These are phyloP conservation scores for Xestoiulus laeticollis DNA, from an alignment of 2,888 invertebrate genomes.

Conservation along the genomic window DNA sequence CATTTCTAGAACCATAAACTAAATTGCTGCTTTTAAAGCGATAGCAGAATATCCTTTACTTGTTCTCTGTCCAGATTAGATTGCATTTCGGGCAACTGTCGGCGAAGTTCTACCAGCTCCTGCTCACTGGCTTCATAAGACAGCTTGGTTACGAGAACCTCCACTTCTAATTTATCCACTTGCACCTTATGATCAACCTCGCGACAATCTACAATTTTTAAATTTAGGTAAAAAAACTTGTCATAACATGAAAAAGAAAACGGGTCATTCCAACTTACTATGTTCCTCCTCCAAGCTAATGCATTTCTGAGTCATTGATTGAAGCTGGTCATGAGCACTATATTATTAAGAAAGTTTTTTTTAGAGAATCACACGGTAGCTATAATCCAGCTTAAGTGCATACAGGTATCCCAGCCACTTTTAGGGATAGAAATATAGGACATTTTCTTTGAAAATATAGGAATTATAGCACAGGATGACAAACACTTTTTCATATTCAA, in stretches of 20 bases:
- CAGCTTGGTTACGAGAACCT: constrained; percentile 40
- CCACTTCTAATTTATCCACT: constrained; percentile 43
- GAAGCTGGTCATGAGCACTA: constrained; percentile 30
- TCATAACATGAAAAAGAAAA: too few species aligned
- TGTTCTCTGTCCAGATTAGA: neutral
- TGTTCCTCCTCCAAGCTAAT: constrained; percentile 39
- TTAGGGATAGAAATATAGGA: too few species aligned
- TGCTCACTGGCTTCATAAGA: constrained; percentile 30
- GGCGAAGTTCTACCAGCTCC: neutral
- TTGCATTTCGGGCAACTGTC: constrained; percentile 10
- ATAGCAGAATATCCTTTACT: neutral
- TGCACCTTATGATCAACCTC: neutral
- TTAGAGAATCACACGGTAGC: too few species aligned
- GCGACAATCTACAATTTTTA: neutral
- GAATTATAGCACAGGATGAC: too few species aligned
- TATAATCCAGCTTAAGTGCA: too few species aligned
- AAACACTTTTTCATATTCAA: too few species aligned
- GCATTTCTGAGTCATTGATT: constrained; percentile 6
- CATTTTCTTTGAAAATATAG: too few species aligned
- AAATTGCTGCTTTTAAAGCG: neutral
- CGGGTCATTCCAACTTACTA: constrained; percentile 15
- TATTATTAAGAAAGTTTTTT: neutral
- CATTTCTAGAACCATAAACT: neutral
- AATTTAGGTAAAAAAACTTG: neutral
- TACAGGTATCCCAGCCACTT: too few species aligned